Percentiles rank a stretch among this genome's conserved stretches.
phyloP scores from a whole-genome alignment of 2,888 invertebrate genomes.

The Polyploca ridens region DNA sequence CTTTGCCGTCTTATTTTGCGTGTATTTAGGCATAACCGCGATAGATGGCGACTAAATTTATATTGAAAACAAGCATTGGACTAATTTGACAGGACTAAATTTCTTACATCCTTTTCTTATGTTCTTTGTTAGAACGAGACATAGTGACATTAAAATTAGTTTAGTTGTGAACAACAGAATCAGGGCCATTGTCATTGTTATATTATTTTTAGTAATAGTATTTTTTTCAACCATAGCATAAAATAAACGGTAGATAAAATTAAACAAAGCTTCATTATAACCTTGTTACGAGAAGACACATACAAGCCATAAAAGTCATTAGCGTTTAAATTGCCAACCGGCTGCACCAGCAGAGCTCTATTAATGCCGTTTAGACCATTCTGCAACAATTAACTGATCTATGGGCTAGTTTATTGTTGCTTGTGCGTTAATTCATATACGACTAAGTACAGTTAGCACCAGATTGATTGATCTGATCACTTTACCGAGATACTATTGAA shows the following conservation, averaged over 20 bases:
- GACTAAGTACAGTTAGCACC: neutral
- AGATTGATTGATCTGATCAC: neutral
- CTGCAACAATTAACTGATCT: slow-evolving; percentile 50
- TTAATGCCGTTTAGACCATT: slow-evolving; percentile 52
- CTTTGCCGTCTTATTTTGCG: too few relatives aligned
- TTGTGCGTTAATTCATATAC: slow-evolving; percentile 13
- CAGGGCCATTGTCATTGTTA: too few relatives aligned
- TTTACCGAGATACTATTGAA: neutral
- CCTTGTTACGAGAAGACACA: slow-evolving; percentile 45
- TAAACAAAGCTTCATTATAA: slow-evolving; percentile 41
- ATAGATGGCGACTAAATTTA: too few relatives aligned
- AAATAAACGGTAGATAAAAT: slow-evolving; percentile 16
- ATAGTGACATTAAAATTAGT: too few relatives aligned
- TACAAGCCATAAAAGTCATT: slow-evolving; percentile 56
- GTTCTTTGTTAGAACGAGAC: too few relatives aligned
- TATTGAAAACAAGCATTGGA: too few relatives aligned
- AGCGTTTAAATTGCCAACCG: slow-evolving; percentile 54
- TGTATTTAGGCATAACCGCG: too few relatives aligned
- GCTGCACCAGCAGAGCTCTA: slow-evolving; percentile 47
- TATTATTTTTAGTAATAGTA: too few relatives aligned
- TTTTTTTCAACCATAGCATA: neutral
- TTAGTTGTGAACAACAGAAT: too few relatives aligned
- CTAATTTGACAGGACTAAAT: too few relatives aligned
- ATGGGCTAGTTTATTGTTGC: slow-evolving; percentile 34
- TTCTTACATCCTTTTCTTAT: too few relatives aligned